Evolutionary conservation across 2,888 invertebrate species (phyloP).

Genomic region (Blastobasis lacticolella): DNA sequence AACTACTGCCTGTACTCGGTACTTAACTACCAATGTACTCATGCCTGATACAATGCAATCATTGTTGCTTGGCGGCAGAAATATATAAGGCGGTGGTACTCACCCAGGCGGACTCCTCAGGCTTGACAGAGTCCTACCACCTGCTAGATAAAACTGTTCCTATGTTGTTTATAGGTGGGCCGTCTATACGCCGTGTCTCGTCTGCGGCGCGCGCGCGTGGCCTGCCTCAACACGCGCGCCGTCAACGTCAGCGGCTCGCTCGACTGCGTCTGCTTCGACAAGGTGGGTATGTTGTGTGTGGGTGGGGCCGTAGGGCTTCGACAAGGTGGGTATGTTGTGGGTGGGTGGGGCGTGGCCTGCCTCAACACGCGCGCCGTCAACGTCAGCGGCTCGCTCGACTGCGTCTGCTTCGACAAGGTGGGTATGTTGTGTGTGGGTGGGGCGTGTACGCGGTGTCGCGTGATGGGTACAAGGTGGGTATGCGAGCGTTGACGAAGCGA

Average conservation of each 20-base stretch:
- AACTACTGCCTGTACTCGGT: too few relatives aligned
- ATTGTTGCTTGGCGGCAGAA: too few relatives aligned
- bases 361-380: constrained; percentile 95
- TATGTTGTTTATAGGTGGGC: constrained; percentile 67
- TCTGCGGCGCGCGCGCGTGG: constrained; percentile 84
- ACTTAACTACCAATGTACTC: too few relatives aligned
- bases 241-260: constrained; percentile 95
- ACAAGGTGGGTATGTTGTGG: not conserved
- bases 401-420: constrained; percentile 74
- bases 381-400: constrained; percentile 91
- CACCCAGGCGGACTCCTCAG: too few relatives aligned
- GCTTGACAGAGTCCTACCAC: too few relatives aligned
- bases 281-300: constrained; percentile 65
- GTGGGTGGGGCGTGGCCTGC: constrained; percentile 87
- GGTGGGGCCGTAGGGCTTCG: not conserved
- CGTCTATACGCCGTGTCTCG: constrained; percentile 91
- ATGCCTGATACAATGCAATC: too few relatives aligned
- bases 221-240: constrained; percentile 93
- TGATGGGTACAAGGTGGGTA: too few relatives aligned
- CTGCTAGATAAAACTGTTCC: too few relatives aligned
- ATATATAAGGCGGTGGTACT: too few relatives aligned
- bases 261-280: constrained; percentile 93
- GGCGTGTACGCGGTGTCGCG: constrained; percentile 88
- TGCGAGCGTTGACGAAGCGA: too few relatives aligned
- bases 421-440: not conserved